A percentile compares a stretch with the other conserved stretches of the same genome.
Conservation (phyloP, 2,113 vertebrate genomes). For the Petromus typicus region DNA sequence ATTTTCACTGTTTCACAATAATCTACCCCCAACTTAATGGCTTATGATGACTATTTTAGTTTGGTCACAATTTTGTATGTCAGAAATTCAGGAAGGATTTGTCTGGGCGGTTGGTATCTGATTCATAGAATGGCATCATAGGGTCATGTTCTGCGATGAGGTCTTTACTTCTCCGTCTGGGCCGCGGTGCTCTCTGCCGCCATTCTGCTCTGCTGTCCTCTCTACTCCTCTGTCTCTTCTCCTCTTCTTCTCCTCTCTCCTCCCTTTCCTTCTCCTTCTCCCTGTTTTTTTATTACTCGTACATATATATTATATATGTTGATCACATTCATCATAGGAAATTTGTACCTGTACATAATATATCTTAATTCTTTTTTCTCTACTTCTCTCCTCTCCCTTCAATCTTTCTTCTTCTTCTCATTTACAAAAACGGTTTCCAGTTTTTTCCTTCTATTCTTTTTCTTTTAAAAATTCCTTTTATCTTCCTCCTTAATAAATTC, state of each 20-base stretch:
- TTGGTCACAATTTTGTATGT: slow-evolving; percentile 6
- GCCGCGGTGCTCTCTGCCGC: background rate
- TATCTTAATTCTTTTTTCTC: background rate
- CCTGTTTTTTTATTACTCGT: background rate
- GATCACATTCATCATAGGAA: background rate
- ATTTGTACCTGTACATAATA: background rate
- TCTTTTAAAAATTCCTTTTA: background rate
- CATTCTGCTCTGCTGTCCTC: too few species aligned
- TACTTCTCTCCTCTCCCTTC: background rate
- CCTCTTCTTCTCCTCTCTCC: background rate
- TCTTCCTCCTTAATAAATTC: background rate
- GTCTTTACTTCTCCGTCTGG: background rate
- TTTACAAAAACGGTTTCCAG: background rate
- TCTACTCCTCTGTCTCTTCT: too few species aligned
- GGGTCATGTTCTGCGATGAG: background rate
- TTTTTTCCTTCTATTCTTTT: background rate
- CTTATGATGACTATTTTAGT: background rate
- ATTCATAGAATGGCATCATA: background rate
- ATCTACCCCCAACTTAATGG: background rate
- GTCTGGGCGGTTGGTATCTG: background rate
- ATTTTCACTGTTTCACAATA: slow-evolving; percentile 17
- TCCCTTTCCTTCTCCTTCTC: too few species aligned
- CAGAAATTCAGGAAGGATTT: background rate
- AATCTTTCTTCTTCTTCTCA: background rate
- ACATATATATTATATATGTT: background rate